A percentile compares a stretch with the other conserved stretches of the same genome.
These are phyloP conservation scores for Echinarachnius parma DNA, from an alignment of 53 echinoderm and acorn worm species.

Conservation along the genomic window DNA sequence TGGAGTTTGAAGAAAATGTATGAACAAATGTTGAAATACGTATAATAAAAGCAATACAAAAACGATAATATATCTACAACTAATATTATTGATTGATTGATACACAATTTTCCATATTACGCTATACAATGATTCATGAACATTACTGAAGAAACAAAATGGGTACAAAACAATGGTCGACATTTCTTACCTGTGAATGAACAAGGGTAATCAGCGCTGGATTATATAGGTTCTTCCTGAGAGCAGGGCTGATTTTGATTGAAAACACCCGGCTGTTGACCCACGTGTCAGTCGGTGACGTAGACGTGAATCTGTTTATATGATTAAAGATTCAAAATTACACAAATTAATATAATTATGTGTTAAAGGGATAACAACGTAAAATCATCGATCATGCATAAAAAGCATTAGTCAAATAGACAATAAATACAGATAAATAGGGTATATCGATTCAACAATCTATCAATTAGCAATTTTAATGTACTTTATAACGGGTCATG, in stretches of 20 bases:
- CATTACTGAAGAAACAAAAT: neutral
- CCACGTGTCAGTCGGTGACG: constrained; percentile 11
- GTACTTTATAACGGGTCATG: too few species aligned
- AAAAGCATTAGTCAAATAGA: neutral
- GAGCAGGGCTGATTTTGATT: constrained; percentile 44
- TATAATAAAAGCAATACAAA: neutral
- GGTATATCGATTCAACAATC: too few species aligned
- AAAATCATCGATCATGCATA: too few species aligned
- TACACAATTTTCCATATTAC: too few species aligned
- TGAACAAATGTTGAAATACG: neutral
- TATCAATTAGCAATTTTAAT: neutral
- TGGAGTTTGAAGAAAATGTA: too few species aligned
- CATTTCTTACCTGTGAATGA: constrained; percentile 59
- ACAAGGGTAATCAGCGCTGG: constrained; percentile 59
- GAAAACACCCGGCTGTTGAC: constrained; percentile 81
- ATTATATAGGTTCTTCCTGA: constrained; percentile 49
- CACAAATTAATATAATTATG: neutral
- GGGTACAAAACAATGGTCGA: neutral
- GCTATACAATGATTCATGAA: too few species aligned
- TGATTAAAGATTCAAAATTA: neutral
- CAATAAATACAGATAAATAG: neutral
- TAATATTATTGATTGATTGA: neutral
- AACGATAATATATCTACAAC: neutral
- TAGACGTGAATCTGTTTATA: constrained; percentile 8
- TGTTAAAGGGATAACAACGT: too few species aligned